These are phyloP conservation scores for Oxyura jamaicensis DNA, from an alignment of 2,113 vertebrate species.

Conservation along the genomic window DNA sequence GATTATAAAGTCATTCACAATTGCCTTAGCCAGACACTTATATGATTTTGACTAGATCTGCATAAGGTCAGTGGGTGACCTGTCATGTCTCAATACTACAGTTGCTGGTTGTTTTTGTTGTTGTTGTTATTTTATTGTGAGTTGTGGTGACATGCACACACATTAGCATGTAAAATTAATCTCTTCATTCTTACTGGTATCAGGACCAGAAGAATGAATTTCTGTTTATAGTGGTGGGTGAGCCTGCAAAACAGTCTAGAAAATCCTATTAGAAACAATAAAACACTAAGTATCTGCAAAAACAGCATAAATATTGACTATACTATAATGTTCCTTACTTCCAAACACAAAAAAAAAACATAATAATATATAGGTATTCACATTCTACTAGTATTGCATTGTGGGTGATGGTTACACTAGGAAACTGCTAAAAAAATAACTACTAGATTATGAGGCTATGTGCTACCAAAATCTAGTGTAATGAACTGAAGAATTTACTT, in stretches of 20 bases:
- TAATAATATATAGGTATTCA: not conserved
- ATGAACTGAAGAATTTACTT: not conserved
- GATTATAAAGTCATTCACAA: not conserved
- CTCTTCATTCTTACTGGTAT: not conserved
- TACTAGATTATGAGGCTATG: not conserved
- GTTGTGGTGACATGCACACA: not conserved
- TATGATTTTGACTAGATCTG: not conserved
- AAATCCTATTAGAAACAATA: not conserved
- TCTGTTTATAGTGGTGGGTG: not conserved
- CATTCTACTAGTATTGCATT: not conserved
- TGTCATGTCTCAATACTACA: not conserved
- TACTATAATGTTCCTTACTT: not conserved
- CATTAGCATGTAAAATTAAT: not conserved
- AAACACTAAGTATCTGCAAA: not conserved
- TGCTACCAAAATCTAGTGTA: accelerated
- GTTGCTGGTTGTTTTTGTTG: not conserved
- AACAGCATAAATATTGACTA: not conserved
- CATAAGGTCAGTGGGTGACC: not conserved
- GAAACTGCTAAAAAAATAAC: not conserved
- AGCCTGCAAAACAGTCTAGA: not conserved
- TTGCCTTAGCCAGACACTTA: not conserved
- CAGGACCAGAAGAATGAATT: not conserved
- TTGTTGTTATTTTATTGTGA: not conserved
- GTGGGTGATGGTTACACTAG: not conserved
- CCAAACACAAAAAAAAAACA: not conserved